phyloP scores from a whole-genome alignment of 2,113 vertebrate species.

The Oreochromis spilurus region DNA sequence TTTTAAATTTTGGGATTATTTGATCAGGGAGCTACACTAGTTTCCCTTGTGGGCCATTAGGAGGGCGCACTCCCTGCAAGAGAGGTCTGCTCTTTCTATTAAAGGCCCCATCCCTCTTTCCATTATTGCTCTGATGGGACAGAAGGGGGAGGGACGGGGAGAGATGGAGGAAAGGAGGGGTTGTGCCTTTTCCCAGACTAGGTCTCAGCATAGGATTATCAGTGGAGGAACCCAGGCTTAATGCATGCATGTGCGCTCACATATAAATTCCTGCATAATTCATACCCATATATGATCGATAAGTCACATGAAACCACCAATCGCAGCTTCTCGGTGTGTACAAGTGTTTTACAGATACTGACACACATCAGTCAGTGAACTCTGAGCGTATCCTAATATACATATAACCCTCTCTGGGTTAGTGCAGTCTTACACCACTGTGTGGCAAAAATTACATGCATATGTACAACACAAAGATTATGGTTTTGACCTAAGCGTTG shows the following conservation, averaged over 20 bases:
- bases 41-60: constrained; percentile 54
- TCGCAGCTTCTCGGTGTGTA: neutral
- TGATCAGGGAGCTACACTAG: constrained; percentile 37
- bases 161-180: neutral
- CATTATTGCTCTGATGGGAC: constrained; percentile 42
- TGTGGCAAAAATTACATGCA: neutral
- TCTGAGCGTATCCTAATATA: constrained; percentile 23
- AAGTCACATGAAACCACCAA: neutral
- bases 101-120: constrained; percentile 27
- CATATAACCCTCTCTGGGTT: constrained; percentile 5
- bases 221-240: constrained; percentile 1
- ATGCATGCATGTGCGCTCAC: neutral
- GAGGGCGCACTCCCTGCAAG: neutral
- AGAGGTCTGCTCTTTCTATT: constrained; percentile 43
- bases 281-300: neutral
- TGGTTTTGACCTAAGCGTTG: neutral
- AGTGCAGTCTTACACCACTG: neutral
- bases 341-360: constrained; percentile 12
- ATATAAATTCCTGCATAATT: neutral
- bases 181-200: constrained; percentile 39
- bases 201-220: constrained; percentile 47
- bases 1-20: constrained; percentile 52
- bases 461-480: neutral
- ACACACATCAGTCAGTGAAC: constrained; percentile 12
- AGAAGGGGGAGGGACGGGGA: neutral